Conservation (phyloP, 2,888 invertebrate genomes). For the Mesopsocus fuscifrons region DNA sequence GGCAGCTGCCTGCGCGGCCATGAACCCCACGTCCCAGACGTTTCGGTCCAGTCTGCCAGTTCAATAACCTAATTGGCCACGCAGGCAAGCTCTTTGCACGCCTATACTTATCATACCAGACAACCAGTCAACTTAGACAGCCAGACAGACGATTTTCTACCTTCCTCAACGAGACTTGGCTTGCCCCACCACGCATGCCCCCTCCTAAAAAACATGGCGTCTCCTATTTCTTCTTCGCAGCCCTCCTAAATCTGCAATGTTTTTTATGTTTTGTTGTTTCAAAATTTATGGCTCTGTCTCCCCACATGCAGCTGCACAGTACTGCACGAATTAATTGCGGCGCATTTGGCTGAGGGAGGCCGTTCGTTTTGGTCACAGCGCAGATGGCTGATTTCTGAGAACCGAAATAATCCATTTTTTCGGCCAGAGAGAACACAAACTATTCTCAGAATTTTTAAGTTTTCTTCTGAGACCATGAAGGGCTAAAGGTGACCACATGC, state of each 20-base stretch:
- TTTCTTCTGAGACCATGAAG: too few relatives aligned
- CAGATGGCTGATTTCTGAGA: too few relatives aligned
- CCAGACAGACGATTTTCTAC: neutral
- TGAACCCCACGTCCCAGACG: neutral
- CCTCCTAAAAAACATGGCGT: neutral
- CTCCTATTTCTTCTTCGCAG: neutral
- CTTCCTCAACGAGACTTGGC: neutral
- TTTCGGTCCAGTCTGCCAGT: neutral
- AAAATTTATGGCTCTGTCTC: neutral
- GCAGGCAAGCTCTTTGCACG: neutral
- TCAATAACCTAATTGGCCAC: constrained; percentile 5
- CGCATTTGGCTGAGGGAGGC: too few relatives aligned
- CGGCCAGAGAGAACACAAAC: too few relatives aligned
- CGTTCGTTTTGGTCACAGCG: too few relatives aligned
- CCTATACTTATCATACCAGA: neutral
- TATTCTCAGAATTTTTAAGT: too few relatives aligned
- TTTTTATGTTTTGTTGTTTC: neutral
- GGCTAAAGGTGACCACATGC: too few relatives aligned
- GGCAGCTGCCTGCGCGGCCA: neutral
- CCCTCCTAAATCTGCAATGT: neutral
- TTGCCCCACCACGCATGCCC: neutral
- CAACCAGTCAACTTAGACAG: neutral
- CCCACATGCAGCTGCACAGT: neutral
- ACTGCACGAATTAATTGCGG: neutral
- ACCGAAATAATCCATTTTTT: too few relatives aligned